phyloP scores from a whole-genome alignment of 2,888 invertebrate species.

The Polydrusus tereticollis region DNA sequence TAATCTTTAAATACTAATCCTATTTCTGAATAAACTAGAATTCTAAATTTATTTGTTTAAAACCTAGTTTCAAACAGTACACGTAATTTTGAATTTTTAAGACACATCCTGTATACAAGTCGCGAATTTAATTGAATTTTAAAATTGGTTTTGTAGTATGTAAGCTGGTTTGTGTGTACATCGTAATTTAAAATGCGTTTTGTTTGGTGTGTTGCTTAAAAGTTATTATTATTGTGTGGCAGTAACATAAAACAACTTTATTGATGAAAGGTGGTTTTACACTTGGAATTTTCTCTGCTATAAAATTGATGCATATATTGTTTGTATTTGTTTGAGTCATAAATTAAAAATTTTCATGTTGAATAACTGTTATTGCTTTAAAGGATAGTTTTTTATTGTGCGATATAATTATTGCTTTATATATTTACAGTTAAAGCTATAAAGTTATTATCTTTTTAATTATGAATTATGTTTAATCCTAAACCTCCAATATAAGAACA shows the following conservation, averaged over 20 bases:
- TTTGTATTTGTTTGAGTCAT: conserved; percentile 6
- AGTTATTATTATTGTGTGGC: conserved; percentile 14
- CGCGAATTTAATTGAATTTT: conserved; percentile 25
- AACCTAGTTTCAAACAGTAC: too few species aligned
- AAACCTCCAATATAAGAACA: too few species aligned
- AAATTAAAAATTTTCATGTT: not conserved
- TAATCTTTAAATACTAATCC: too few species aligned
- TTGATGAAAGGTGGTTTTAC: conserved; percentile 23
- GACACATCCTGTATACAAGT: not conserved
- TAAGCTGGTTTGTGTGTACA: not conserved
- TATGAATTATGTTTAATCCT: too few species aligned
- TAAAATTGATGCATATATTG: not conserved
- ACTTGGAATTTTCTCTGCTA: conserved; percentile 13
- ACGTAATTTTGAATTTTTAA: not conserved
- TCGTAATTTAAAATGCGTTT: conserved; percentile 13
- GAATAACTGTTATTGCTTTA: too few species aligned
- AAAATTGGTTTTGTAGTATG: conserved; percentile 21
- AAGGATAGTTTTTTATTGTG: too few species aligned
- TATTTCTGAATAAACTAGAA: not conserved
- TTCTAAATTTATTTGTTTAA: not conserved
- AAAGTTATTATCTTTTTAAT: too few species aligned
- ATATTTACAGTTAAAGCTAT: too few species aligned
- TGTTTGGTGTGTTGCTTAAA: conserved; percentile 18
- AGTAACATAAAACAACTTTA: conserved; percentile 3
- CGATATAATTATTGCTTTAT: too few species aligned